Percentiles rank a stretch among this genome's conserved stretches.
phyloP scores from a whole-genome alignment of 2,888 invertebrate species.

The Trichogramma dendrolimi region DNA sequence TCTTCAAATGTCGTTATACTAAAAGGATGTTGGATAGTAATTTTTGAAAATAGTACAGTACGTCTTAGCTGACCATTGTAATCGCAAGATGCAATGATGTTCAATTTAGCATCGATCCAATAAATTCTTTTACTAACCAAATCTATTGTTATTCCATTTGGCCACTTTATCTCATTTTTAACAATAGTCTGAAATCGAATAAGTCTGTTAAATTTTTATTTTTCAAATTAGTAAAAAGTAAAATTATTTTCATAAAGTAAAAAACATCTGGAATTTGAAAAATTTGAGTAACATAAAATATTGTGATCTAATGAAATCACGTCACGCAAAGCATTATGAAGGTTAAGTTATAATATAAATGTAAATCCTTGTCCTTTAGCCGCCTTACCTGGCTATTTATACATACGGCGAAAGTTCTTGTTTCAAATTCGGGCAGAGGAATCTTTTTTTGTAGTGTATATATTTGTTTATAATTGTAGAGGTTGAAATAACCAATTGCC shows the following conservation, averaged over 20 bases:
- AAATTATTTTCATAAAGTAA: not conserved
- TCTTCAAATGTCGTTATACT: conserved; percentile 97
- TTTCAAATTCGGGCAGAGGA: no score
- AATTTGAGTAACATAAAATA: not conserved
- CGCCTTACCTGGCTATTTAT: no score
- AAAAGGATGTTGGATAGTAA: conserved; percentile 86
- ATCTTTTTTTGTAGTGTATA: no score
- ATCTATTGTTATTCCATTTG: conserved; percentile 92
- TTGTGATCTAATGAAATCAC: no score
- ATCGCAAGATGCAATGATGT: conserved; percentile 83
- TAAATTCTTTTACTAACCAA: conserved; percentile 82
- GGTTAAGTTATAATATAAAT: no score
- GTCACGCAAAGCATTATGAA: no score
- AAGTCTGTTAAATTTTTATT: not conserved
- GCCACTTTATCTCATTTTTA: conserved; percentile 87
- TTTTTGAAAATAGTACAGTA: conserved; percentile 73
- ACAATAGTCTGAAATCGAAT: conserved; percentile 65
- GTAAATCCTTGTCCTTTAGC: no score
- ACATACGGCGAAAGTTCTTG: no score
- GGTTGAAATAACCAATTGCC: no score
- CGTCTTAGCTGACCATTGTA: conserved; percentile 78
- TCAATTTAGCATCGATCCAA: conserved; percentile 96
- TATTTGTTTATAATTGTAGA: no score
- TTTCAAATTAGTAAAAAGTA: not conserved
- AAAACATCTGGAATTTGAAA: no score